A percentile compares a stretch with the other conserved stretches of the same genome.
Evolutionary conservation across 2,797 vertebrate genomes (phyloP).

Genomic region (Limosa lapponica): DNA sequence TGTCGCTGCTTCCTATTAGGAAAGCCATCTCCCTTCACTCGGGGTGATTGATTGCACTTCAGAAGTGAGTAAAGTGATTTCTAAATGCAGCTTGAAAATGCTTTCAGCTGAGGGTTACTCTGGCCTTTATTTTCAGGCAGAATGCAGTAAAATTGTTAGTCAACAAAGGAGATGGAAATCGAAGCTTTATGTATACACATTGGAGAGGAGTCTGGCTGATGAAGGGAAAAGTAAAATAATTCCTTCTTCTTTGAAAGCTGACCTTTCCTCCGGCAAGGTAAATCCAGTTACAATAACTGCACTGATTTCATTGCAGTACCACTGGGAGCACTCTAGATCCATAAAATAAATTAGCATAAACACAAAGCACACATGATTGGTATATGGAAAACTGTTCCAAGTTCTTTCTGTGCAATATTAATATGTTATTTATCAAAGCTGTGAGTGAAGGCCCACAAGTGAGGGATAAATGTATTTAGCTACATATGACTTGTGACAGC

Average conservation of each 20-base stretch:
- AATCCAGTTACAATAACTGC: slow-evolving; percentile 8
- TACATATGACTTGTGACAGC: not conserved
- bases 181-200: not conserved
- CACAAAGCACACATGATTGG: not conserved
- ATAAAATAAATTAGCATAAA: slow-evolving; percentile 49
- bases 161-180: not conserved
- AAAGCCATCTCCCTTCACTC: not conserved
- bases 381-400: not conserved
- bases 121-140: not conserved
- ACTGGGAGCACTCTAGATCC: slow-evolving; percentile 39
- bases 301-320: slow-evolving; percentile 34
- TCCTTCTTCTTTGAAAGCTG: slow-evolving; percentile 3
- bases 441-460: not conserved
- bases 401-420: not conserved
- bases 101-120: not conserved
- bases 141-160: not conserved
- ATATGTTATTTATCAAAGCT: not conserved
- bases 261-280: slow-evolving; percentile 39
- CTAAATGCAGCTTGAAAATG: not conserved
- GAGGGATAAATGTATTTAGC: not conserved
- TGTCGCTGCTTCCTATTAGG: not conserved
- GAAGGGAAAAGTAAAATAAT: slow-evolving; percentile 20
- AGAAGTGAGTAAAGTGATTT: slow-evolving; percentile 4
- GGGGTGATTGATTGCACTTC: not conserved
- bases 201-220: not conserved